Conservation (phyloP, 1,140 invertebrate genomes). For the Akabosia matsudoensis region DNA sequence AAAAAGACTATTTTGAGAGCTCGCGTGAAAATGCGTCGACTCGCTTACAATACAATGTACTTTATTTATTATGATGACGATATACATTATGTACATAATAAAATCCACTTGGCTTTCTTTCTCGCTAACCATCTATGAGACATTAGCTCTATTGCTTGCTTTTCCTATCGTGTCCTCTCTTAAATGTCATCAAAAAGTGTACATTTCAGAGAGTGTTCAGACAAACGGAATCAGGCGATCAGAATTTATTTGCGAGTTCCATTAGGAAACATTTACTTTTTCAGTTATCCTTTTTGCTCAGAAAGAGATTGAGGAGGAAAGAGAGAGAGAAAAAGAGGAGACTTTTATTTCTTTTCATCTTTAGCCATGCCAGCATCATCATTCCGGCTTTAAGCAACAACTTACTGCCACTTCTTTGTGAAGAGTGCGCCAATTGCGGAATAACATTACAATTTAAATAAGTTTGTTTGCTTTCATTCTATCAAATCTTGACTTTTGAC, state of each 20-base stretch:
- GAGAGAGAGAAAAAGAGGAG: neutral
- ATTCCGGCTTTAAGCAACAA: neutral
- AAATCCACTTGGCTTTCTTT: conserved; percentile 12
- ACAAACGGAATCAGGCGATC: neutral
- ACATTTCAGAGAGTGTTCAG: conserved; percentile 9
- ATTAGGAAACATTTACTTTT: conserved; percentile 20
- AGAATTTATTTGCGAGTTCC: conserved; percentile 16
- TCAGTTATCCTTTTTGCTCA: conserved; percentile 14
- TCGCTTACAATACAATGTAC: too few species aligned
- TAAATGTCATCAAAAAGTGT: conserved; percentile 21
- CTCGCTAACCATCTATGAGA: neutral
- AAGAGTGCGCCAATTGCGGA: conserved; percentile 18
- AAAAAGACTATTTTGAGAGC: too few species aligned
- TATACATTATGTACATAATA: conserved; percentile 13
- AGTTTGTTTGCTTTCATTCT: conserved; percentile 26
- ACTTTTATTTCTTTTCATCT: conserved; percentile 16
- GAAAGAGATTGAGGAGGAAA: neutral
- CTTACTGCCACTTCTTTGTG: neutral
- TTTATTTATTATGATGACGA: conserved; percentile 21
- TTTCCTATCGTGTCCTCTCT: neutral
- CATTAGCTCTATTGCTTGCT: neutral
- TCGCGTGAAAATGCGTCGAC: too few species aligned
- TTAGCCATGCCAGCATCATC: neutral
- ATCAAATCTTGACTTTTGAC: conserved; percentile 4
- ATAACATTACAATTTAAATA: conserved; percentile 30